Percentiles rank a stretch among this genome's conserved stretches.
Evolutionary conservation across 2,113 vertebrate species (phyloP).

Genomic region (Hemibates koningsi): DNA sequence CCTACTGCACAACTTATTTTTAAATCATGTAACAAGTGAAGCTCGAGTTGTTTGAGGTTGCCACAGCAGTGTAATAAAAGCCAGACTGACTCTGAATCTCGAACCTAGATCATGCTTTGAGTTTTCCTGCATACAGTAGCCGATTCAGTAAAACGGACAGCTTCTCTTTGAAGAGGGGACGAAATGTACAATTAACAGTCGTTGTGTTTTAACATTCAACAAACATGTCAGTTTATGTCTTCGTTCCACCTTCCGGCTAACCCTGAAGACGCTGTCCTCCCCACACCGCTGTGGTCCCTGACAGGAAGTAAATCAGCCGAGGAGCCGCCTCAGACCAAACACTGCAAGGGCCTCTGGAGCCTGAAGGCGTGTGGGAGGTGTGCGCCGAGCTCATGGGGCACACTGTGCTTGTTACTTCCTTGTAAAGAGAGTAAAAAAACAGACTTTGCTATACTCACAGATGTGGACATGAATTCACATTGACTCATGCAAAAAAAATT

Average conservation of each 20-base stretch:
- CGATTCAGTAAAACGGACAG: not conserved
- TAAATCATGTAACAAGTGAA: not conserved
- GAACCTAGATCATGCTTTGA: not conserved
- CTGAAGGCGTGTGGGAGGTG: conserved; percentile 49
- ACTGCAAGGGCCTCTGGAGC: conserved; percentile 48
- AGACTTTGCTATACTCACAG: conserved; percentile 42
- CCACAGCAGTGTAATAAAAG: not conserved
- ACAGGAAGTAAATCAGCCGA: conserved; percentile 62
- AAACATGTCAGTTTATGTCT: conserved; percentile 32
- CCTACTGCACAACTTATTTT: not conserved
- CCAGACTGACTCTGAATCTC: not conserved
- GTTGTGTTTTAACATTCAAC: conserved; percentile 19
- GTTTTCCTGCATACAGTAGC: not conserved
- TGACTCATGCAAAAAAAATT: not conserved
- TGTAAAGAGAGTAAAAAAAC: conserved; percentile 43
- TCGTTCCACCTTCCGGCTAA: conserved; percentile 22
- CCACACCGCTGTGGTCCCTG: conserved; percentile 23
- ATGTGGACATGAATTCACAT: conserved; percentile 5
- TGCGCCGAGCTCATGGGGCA: conserved; percentile 32
- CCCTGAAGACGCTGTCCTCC: conserved; percentile 37
- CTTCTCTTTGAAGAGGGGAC: not conserved
- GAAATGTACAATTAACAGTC: not conserved
- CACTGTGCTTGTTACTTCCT: conserved; percentile 36
- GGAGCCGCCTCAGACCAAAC: conserved; percentile 57
- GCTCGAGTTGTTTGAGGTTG: not conserved